Conservation (phyloP, 1,140 invertebrate species). For the Nilaparvata lugens region DNA sequence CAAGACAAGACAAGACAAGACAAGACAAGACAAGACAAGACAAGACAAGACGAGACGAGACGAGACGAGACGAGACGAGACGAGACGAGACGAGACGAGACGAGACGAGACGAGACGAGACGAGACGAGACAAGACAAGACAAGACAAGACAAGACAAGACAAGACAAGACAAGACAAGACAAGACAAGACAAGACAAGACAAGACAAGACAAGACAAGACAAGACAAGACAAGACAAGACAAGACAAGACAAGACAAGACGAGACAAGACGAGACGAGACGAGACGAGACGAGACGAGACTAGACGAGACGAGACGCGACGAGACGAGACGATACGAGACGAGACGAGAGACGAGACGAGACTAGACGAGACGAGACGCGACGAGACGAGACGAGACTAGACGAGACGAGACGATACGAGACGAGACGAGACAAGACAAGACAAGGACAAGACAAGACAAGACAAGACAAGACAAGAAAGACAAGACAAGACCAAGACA, state of each 20-base stretch:
- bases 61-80: neutral
- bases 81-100: neutral
- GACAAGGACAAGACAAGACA: too few species aligned
- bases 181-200: neutral
- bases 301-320: constrained; percentile 6
- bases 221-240: neutral
- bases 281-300: too few species aligned
- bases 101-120: neutral
- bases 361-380: too few species aligned
- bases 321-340: too few species aligned
- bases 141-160: neutral
- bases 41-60: neutral
- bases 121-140: constrained; percentile 2
- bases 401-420: neutral
- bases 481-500: too few species aligned
- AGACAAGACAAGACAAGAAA: too few species aligned
- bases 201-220: constrained; percentile 8
- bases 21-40: neutral
- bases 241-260: too few species aligned
- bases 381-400: too few species aligned
- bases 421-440: neutral
- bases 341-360: too few species aligned
- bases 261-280: too few species aligned
- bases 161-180: neutral
- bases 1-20: constrained; percentile 1